phyloP scores from a whole-genome alignment of 2,888 invertebrate species.

The Barypeithes pellucidus region DNA sequence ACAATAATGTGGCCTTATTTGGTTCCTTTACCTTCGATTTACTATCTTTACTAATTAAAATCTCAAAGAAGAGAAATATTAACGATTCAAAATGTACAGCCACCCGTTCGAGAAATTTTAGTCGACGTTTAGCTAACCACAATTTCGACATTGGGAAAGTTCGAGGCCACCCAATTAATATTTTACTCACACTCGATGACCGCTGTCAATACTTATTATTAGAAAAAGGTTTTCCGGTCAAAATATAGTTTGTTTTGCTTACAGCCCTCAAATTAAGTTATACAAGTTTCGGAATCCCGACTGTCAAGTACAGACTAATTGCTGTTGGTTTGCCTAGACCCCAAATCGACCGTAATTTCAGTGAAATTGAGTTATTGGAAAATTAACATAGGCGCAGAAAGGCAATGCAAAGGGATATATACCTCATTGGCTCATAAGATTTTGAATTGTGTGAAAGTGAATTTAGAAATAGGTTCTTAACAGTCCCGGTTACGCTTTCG shows the following conservation, averaged over 20 bases:
- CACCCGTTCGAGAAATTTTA: too few species aligned
- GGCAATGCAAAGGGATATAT: too few species aligned
- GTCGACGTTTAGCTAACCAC: too few species aligned
- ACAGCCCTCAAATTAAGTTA: conserved; percentile 40
- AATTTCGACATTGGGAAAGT: background rate
- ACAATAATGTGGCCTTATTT: too few species aligned
- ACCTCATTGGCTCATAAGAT: too few species aligned
- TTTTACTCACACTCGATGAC: conserved; percentile 18
- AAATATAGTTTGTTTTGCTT: conserved; percentile 38
- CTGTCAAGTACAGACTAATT: conserved; percentile 53
- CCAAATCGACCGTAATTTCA: conserved; percentile 40
- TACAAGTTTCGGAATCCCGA: conserved; percentile 37
- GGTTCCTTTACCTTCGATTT: too few species aligned
- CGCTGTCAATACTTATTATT: conserved; percentile 50
- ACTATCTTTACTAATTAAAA: too few species aligned
- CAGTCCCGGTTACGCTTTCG: too few species aligned
- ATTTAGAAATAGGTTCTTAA: too few species aligned
- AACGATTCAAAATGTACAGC: too few species aligned
- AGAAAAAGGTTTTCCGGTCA: conserved; percentile 41
- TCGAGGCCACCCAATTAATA: conserved; percentile 7
- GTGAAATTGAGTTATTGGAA: conserved; percentile 28
- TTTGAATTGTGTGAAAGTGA: too few species aligned
- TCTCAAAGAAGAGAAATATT: too few species aligned
- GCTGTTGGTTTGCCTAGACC: conserved; percentile 42
- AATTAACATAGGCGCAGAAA: conserved; percentile 22